Evolutionary conservation across 2,113 vertebrate species (phyloP).

Genomic region (Eudyptes chrysolophus): DNA sequence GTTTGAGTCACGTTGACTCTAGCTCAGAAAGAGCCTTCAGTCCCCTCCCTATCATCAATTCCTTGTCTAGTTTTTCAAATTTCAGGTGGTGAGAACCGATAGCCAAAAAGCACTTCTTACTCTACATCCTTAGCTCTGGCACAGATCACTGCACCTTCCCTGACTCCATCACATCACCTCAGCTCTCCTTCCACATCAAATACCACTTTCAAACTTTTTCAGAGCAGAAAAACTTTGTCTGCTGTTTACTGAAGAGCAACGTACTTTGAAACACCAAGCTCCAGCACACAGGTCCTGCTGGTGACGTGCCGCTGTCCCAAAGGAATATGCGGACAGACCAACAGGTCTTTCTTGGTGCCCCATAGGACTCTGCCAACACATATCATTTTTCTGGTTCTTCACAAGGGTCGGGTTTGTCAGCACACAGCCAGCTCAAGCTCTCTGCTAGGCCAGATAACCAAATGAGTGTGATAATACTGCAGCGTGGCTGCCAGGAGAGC

Average conservation of each 20-base stretch:
- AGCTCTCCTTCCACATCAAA: neutral
- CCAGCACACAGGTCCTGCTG: accelerated
- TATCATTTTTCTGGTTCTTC: neutral
- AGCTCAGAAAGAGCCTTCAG: neutral
- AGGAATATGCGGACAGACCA: accelerated
- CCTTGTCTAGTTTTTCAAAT: neutral
- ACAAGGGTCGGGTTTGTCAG: neutral
- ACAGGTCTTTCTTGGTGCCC: neutral
- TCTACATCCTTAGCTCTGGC: neutral
- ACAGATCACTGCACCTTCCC: neutral
- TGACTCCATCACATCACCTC: neutral
- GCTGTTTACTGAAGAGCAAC: neutral
- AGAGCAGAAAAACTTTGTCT: neutral
- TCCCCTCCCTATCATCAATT: neutral
- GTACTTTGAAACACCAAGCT: accelerated
- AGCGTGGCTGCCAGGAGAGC: neutral
- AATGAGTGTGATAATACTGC: neutral
- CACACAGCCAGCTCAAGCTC: neutral
- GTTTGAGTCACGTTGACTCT: neutral
- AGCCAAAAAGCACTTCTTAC: accelerated
- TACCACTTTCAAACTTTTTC: accelerated
- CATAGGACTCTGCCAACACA: neutral
- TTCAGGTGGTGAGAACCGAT: neutral
- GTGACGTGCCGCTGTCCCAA: accelerated
- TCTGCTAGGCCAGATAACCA: neutral